Conservation (phyloP, 2,888 invertebrate genomes). For the Noctua pronuba region DNA sequence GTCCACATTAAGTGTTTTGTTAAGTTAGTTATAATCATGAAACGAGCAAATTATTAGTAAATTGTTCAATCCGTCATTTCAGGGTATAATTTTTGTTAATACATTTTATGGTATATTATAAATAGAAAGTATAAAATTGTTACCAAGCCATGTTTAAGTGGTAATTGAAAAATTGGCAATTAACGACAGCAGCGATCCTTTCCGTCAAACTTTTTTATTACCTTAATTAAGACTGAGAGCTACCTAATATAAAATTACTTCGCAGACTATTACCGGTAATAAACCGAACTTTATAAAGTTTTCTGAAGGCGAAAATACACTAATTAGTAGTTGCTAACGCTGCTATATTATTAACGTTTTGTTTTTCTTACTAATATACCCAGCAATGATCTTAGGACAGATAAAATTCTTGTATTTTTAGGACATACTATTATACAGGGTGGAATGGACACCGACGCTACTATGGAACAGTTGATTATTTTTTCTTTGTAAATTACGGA, state of each 20-base stretch:
- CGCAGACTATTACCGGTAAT: slow-evolving; percentile 47
- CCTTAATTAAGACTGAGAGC: slow-evolving; percentile 54
- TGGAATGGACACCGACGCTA: too few species aligned
- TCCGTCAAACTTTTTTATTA: slow-evolving; percentile 55
- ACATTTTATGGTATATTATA: slow-evolving; percentile 21
- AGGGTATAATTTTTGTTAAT: slow-evolving; percentile 28
- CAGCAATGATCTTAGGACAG: neutral
- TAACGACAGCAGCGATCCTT: slow-evolving; percentile 37
- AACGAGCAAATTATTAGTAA: slow-evolving; percentile 47
- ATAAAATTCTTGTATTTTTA: neutral
- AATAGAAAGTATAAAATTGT: slow-evolving; percentile 13
- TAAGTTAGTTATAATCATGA: slow-evolving; percentile 47
- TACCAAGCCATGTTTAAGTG: slow-evolving; percentile 21
- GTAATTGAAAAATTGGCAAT: slow-evolving; percentile 57
- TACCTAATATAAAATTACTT: slow-evolving; percentile 55
- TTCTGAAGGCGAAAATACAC: slow-evolving; percentile 3
- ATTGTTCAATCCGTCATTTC: slow-evolving; percentile 43
- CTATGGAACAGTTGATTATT: too few species aligned
- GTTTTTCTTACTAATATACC: neutral
- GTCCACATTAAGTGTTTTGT: slow-evolving; percentile 54
- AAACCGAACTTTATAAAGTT: slow-evolving; percentile 41
- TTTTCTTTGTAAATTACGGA: too few species aligned
- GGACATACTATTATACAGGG: neutral
- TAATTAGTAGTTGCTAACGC: slow-evolving; percentile 3
- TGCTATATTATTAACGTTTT: slow-evolving; percentile 5